Base-by-base conservation (phyloP, 2,113 vertebrate species). In the Mystacornis crossleyi region DNA sequence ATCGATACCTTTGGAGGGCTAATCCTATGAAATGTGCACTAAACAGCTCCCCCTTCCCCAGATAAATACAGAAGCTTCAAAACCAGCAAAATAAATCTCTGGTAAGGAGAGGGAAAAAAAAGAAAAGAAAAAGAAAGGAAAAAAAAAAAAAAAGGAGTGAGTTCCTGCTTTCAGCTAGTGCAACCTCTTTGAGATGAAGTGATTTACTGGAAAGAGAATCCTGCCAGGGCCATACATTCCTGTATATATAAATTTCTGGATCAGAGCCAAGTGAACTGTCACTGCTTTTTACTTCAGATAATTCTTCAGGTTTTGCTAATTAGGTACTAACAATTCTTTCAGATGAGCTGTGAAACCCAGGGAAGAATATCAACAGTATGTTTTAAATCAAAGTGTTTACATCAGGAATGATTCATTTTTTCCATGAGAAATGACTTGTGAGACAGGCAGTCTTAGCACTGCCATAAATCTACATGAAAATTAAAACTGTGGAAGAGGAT, bases 321-420 rank as follows among this genome's bases (percentile, higher is more conserved):
- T 97, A 98, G 95, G 89, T 85, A 95, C 94, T 95, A 98, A 97
- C 91, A 96, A 92, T 93, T 96, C 91, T 94, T 96, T 96, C 96
- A 97, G 93, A 91, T 36, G 73, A 97, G 92, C 96, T 93, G 78
- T 89, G 67, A 92, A 97, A 87, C 61, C 34, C 81, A 89, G 65
- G 86, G 77, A 97, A 95, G 91, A 91, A 95, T 82, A 98, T 83
- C 70, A 95, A 85, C 65, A 90, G 95, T 97, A 88, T 97, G 96
- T 98, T 98, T 98, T 96, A 98, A 98, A 98, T 98, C 96, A 97
- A 86, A 96, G 88, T 91, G 96, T 95, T 97, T 96, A 96, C 90
- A 97, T 85, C 90, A 90, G 79, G 91, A 97, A 96, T 97, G 96
- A 98, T 98, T 98, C 96, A 97, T 95, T 97, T 97, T 98, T 98